Conservation (phyloP, 2,888 invertebrate species). For the Scaeva pyrastri region DNA sequence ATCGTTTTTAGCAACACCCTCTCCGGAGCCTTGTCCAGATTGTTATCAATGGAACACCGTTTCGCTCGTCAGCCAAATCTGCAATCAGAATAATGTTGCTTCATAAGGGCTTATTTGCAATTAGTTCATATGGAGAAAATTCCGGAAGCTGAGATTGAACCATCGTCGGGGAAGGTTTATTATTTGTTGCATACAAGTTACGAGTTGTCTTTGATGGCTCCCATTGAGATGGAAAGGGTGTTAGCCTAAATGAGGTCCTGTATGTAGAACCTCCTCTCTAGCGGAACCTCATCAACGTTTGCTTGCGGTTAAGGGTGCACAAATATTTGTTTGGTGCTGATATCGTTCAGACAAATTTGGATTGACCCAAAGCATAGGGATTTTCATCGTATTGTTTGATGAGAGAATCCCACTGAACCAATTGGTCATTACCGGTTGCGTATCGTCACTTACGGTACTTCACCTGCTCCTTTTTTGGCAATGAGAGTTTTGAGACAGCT, state of each 20-base stretch:
- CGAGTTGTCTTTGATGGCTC: no score
- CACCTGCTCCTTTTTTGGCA: conserved; percentile 9
- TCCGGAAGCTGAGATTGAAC: no score
- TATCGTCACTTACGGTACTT: conserved; percentile 2
- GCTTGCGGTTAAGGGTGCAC: conserved; percentile 19
- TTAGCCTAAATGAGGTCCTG: conserved; percentile 22
- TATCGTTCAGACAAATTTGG: conserved; percentile 9
- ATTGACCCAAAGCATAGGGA: background rate
- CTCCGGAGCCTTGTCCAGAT: no score
- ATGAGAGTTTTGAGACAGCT: background rate
- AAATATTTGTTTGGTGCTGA: conserved; percentile 35
- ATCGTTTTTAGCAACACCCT: no score
- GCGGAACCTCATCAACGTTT: conserved; percentile 13
- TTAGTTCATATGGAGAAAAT: no score
- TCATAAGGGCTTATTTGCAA: no score
- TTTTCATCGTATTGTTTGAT: background rate
- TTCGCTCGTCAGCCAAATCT: no score
- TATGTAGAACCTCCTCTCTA: conserved; percentile 14
- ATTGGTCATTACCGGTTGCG: background rate
- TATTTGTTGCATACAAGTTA: no score
- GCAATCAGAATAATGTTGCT: no score
- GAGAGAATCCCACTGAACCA: background rate
- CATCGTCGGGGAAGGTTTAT: no score
- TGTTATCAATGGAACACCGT: no score
- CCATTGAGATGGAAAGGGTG: no score